These are phyloP conservation scores for Solenopsis fugax DNA, from an alignment of 1,140 invertebrate genomes.

Conservation along the genomic window DNA sequence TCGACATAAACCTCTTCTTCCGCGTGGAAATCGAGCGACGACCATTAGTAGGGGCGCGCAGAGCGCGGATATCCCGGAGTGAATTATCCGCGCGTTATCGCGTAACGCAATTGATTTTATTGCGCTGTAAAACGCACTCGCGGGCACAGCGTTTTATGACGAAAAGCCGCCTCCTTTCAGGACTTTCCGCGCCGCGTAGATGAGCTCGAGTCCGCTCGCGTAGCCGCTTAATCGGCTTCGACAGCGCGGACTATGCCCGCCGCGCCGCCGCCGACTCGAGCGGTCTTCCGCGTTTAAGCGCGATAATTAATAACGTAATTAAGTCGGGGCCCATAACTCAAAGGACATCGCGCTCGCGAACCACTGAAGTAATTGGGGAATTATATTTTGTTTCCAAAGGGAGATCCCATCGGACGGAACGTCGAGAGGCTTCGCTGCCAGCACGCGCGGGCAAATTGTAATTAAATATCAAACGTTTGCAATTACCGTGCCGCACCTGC, in stretches of 20 bases:
- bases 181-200: constrained; percentile 2
- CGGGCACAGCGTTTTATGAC: constrained; percentile 20
- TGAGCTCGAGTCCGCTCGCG: not conserved
- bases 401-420: constrained; percentile 75
- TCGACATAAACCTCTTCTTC: not conserved
- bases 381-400: constrained; percentile 81
- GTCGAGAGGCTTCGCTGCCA: constrained; percentile 59
- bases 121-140: constrained; percentile 40
- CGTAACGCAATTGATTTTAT: constrained; percentile 42
- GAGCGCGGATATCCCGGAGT: not conserved
- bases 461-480: constrained; percentile 85
- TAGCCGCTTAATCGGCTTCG: constrained; percentile 20
- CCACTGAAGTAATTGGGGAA: constrained; percentile 81
- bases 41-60: not conserved
- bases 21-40: constrained; percentile 20
- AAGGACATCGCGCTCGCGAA: constrained; percentile 50
- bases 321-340: constrained; percentile 79
- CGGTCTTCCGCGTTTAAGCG: constrained; percentile 39
- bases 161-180: constrained; percentile 4
- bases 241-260: not conserved
- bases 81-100: constrained; percentile 42
- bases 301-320: constrained; percentile 83
- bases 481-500: constrained; percentile 83
- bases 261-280: constrained; percentile 27
- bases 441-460: constrained; percentile 77